A percentile compares a stretch with the other conserved stretches of the same genome.
phyloP scores from a whole-genome alignment of 2,888 invertebrate genomes.

The Rapana venosa region DNA sequence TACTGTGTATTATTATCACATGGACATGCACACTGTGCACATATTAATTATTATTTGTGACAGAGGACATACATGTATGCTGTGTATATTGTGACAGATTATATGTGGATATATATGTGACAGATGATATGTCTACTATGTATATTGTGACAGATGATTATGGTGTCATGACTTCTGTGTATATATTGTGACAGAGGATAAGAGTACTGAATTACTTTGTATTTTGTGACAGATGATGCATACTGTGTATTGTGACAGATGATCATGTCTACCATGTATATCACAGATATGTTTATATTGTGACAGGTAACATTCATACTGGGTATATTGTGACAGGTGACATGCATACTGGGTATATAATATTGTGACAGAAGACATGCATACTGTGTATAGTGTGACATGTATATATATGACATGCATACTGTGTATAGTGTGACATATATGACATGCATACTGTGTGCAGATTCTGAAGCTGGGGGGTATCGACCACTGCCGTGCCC shows the following conservation, averaged over 20 bases:
- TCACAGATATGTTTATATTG: too few relatives aligned
- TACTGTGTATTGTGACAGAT: too few relatives aligned
- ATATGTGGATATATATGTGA: too few relatives aligned
- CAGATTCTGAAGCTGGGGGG: conserved; percentile 74
- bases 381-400: not conserved
- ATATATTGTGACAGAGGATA: too few relatives aligned
- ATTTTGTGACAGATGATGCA: too few relatives aligned
- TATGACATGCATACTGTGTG: not conserved
- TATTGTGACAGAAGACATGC: not conserved
- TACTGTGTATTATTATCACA: too few relatives aligned
- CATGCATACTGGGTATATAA: not conserved
- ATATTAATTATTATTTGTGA: too few relatives aligned
- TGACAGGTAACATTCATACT: too few relatives aligned
- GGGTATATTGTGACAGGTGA: not conserved
- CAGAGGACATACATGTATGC: too few relatives aligned
- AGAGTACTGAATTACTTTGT: too few relatives aligned
- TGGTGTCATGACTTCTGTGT: not conserved
- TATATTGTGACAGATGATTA: not conserved
- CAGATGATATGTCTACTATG: not conserved
- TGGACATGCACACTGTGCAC: too few relatives aligned
- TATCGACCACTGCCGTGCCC: conserved; percentile 76
- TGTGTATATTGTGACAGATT: not conserved
- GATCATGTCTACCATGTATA: too few relatives aligned
- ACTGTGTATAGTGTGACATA: not conserved
- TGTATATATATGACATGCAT: not conserved